Base-by-base conservation (phyloP, 2,888 invertebrate genomes). In the Callyntrura sp. region DNA sequence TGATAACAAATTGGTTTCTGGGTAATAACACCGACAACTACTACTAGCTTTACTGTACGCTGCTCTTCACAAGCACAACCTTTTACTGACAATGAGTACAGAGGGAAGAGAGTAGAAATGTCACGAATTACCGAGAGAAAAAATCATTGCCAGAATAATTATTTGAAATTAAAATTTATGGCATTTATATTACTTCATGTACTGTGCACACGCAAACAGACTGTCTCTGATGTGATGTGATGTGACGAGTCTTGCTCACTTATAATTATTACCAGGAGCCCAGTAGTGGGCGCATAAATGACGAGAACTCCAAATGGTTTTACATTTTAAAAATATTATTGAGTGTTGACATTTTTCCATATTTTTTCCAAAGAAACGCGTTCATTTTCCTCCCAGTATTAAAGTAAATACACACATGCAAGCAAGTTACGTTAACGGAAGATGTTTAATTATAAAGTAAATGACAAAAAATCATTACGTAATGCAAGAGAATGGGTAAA, bases 1-100 rank as follows among this genome's bases (percentile, higher is more conserved):
- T 85, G 87, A 87, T 87, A 90, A 90, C 90, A 90, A 87, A 90
- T 90, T 90, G 90, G 90, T 78, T 90, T 90, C 86, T 87, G 86
- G 86, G 76, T 78, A 88, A 88, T 88, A 84, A 78, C 84, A 82
- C 51, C 76, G 45, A 51, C 48, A 83, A 83, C 79, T 25, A 25
- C 14, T n/a, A 45, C 20, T 43, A 79, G 35, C 35, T 4, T 4
- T 57, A 2, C 35, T 62, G 45, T n/a, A n/a, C 48, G 25, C 35
- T 48, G 12, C 51, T 78, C 14, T 14, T 12, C 43, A 17, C 62
- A 23, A 1, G n/a, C n/a, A n/a, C n/a, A n/a, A n/a, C n/a, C 25
- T 2, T 35, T 35, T 35, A 35, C 35, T 35, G 43, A 8, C n/a
- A n/a, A 78, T 51, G 23, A 20, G 20, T 8, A 25, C 60, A 62